These are phyloP conservation scores for Propithecus deckenii DNA, from an alignment of 2,797 vertebrate species.

Conservation along the genomic window DNA sequence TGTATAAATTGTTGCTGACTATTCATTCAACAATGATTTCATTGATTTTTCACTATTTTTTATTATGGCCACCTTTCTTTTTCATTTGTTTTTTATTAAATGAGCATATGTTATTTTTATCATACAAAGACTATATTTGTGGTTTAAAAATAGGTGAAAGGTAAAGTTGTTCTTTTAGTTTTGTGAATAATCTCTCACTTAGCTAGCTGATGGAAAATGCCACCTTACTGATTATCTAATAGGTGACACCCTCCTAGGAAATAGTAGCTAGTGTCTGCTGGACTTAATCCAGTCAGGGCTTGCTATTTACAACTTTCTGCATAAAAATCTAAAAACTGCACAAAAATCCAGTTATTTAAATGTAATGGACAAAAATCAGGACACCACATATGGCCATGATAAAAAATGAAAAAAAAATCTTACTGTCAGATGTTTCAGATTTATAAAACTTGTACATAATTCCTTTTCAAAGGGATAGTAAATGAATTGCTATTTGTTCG, in stretches of 20 bases:
- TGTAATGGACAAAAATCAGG: background rate
- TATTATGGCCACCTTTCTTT: background rate
- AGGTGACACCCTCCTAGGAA: background rate
- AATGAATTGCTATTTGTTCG: background rate
- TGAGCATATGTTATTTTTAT: background rate
- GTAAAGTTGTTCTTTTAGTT: background rate
- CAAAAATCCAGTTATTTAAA: slow-evolving; percentile 27
- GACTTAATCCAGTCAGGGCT: background rate
- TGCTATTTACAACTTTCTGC: background rate
- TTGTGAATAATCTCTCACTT: background rate
- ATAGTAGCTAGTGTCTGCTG: background rate
- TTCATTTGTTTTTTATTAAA: background rate
- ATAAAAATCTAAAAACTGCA: background rate
- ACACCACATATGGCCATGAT: background rate
- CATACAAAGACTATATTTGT: background rate
- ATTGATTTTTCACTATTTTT: background rate
- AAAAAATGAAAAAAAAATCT: background rate
- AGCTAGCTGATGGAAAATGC: slow-evolving; percentile 4
- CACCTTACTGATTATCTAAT: background rate
- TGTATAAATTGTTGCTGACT: background rate
- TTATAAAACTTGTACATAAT: background rate
- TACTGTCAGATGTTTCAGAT: background rate
- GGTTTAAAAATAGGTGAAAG: background rate
- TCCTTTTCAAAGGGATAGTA: background rate
- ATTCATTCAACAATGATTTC: background rate